These are phyloP conservation scores for Muntiacus reevesi DNA, from an alignment of 2,113 vertebrate genomes.

Conservation along the genomic window DNA sequence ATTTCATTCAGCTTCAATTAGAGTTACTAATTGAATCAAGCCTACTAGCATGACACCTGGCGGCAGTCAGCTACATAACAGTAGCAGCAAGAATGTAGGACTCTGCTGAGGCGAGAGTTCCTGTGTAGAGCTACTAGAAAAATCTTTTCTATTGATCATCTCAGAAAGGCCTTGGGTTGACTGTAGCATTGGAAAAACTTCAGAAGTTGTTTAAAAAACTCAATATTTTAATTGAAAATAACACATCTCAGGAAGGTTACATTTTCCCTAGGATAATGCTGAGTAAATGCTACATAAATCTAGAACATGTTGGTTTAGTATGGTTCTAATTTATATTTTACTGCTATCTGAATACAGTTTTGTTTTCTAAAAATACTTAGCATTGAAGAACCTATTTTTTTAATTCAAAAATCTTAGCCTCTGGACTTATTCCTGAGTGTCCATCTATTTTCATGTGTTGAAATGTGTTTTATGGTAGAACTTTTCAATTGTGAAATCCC, in stretches of 20 bases:
- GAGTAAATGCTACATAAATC: slow-evolving; percentile 51
- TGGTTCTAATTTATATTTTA: slow-evolving; percentile 42
- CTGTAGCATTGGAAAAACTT: not conserved
- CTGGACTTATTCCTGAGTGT: slow-evolving; percentile 14
- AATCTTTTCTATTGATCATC: slow-evolving; percentile 2
- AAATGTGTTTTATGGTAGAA: slow-evolving; percentile 51
- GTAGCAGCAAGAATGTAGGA: not conserved
- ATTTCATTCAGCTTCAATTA: slow-evolving; percentile 75
- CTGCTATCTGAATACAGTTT: slow-evolving; percentile 44
- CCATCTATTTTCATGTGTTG: slow-evolving; percentile 29
- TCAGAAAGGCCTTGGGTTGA: slow-evolving; percentile 17
- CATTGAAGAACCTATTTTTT: not conserved
- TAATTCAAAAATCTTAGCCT: not conserved
- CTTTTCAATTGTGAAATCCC: slow-evolving; percentile 52
- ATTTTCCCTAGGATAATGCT: slow-evolving; percentile 41
- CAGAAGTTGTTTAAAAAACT: slow-evolving; percentile 40
- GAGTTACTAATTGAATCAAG: slow-evolving; percentile 74
- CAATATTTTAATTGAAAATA: slow-evolving; percentile 56
- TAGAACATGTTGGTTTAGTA: slow-evolving; percentile 45
- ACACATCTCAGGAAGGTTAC: slow-evolving; percentile 33
- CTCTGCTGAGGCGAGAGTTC: not conserved
- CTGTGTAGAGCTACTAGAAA: not conserved
- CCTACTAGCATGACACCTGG: slow-evolving; percentile 72
- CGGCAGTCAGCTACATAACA: slow-evolving; percentile 54
- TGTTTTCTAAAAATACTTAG: slow-evolving; percentile 38